These are phyloP conservation scores for Drosophila baimaii DNA, from an alignment of 1,140 invertebrate species.

Conservation along the genomic window DNA sequence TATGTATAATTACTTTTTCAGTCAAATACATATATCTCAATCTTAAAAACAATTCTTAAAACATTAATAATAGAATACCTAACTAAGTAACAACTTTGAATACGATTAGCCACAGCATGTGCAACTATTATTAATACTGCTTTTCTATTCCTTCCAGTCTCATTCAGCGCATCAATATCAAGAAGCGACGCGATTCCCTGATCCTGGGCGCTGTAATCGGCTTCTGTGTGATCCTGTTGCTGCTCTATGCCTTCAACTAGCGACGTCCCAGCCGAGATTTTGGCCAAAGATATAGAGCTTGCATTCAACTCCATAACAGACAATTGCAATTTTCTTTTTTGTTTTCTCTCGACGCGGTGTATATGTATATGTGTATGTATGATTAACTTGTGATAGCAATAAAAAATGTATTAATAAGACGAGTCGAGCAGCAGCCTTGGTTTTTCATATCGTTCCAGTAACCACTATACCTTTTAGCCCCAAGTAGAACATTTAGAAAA, in stretches of 20 bases:
- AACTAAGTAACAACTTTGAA: not conserved
- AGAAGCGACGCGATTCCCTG: slow-evolving; percentile 95
- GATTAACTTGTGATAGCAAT: slow-evolving; percentile 80
- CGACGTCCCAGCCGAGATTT: not conserved
- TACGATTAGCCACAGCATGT: no score
- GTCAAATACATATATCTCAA: no score
- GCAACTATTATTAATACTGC: slow-evolving; percentile 86
- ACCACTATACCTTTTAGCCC: slow-evolving; percentile 2
- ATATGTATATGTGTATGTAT: slow-evolving; percentile 74
- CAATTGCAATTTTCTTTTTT: slow-evolving; percentile 49
- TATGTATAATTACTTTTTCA: no score
- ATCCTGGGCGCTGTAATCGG: slow-evolving; percentile 94
- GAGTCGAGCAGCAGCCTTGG: slow-evolving; percentile 2
- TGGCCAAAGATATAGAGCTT: slow-evolving; percentile 63
- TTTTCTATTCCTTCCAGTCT: slow-evolving; percentile 91
- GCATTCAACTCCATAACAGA: slow-evolving; percentile 36
- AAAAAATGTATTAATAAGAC: slow-evolving; percentile 61
- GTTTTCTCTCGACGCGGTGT: slow-evolving; percentile 53
- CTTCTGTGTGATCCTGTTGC: slow-evolving; percentile 93
- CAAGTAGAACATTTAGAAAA: slow-evolving; percentile 13
- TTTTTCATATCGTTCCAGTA: not conserved
- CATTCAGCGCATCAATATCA: slow-evolving; percentile 95
- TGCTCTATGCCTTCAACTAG: slow-evolving; percentile 91
- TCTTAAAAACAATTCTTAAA: no score
- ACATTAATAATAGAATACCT: no score